phyloP scores from a whole-genome alignment of 2,797 vertebrate species.

The Bradypodion pumilum region DNA sequence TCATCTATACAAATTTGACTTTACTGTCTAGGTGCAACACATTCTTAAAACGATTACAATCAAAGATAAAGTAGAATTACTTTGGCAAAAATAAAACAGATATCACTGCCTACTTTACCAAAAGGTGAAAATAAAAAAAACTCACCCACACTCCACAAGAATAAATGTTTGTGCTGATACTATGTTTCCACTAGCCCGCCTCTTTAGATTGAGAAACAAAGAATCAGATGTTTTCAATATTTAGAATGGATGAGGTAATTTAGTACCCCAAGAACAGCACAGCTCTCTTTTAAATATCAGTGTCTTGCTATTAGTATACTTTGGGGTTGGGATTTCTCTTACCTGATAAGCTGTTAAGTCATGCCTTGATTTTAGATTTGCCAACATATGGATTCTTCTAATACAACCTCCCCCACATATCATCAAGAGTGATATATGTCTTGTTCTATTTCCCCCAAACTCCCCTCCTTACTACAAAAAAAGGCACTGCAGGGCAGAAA shows the following conservation, averaged over 20 bases:
- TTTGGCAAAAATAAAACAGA: not conserved
- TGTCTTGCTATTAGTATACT: conserved; percentile 42
- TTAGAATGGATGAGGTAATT: conserved; percentile 24
- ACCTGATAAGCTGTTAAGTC: conserved; percentile 70
- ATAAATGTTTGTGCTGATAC: conserved; percentile 1
- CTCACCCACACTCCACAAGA: conserved; percentile 52
- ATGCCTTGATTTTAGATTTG: conserved; percentile 69
- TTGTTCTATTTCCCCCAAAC: conserved; percentile 34
- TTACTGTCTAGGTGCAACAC: not conserved
- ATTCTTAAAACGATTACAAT: not conserved
- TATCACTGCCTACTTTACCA: not conserved
- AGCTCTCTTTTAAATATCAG: conserved; percentile 29
- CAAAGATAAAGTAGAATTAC: not conserved
- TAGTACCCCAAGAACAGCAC: conserved; percentile 33
- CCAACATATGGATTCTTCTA: conserved; percentile 68
- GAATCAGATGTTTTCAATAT: conserved; percentile 37
- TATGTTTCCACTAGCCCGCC: not conserved
- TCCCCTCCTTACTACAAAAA: conserved; percentile 32
- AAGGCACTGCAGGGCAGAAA: conserved; percentile 77
- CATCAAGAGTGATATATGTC: conserved; percentile 46
- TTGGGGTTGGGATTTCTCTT: conserved; percentile 61
- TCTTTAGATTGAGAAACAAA: conserved; percentile 33
- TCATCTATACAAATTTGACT: not conserved
- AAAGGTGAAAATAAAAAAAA: conserved; percentile 10
- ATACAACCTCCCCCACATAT: conserved; percentile 44